A percentile compares a stretch with the other conserved stretches of the same genome.
Conservation (phyloP, 2,888 invertebrate species). For the Theristus sp. region DNA sequence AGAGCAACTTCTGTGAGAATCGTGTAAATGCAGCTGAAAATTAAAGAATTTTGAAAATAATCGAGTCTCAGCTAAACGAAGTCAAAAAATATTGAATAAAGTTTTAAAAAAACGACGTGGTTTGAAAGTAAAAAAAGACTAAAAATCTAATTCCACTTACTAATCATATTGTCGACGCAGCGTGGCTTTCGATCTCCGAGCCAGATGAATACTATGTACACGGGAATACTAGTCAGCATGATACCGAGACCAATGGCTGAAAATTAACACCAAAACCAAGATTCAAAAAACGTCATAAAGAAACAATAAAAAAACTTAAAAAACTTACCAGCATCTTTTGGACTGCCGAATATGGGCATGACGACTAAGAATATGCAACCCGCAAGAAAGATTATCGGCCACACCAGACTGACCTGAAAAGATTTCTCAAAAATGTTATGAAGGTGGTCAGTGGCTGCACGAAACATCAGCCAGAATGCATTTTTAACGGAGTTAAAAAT, state of each 20-base stretch:
- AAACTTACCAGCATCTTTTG: slow-evolving; percentile 43
- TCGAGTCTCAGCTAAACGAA: too few relatives aligned
- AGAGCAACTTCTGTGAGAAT: slow-evolving; percentile 18
- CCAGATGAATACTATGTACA: slow-evolving; percentile 23
- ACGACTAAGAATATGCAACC: slow-evolving; percentile 71
- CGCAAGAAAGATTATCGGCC: slow-evolving; percentile 65
- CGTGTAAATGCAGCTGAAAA: slow-evolving; percentile 13
- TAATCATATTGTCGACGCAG: slow-evolving; percentile 14
- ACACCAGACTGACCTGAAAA: slow-evolving; percentile 46
- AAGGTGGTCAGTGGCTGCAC: too few relatives aligned
- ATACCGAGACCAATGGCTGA: slow-evolving; percentile 24
- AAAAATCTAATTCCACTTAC: slow-evolving; percentile 9
- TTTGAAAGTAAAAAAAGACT: too few relatives aligned
- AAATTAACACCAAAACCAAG: background rate
- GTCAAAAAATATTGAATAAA: background rate
- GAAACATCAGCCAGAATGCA: too few relatives aligned
- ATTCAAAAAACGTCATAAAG: background rate
- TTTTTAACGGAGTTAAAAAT: background rate
- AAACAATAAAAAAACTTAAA: background rate
- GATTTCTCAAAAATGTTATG: background rate
- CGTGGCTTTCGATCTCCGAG: slow-evolving; percentile 21
- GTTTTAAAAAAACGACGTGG: background rate
- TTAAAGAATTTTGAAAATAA: too few relatives aligned
- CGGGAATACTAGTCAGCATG: slow-evolving; percentile 25
- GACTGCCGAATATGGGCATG: slow-evolving; percentile 59